Evolutionary conservation across 2,113 vertebrate genomes (phyloP), one percentile per base, ranked within the genome.

Genomic region (Mus pahari): DNA sequence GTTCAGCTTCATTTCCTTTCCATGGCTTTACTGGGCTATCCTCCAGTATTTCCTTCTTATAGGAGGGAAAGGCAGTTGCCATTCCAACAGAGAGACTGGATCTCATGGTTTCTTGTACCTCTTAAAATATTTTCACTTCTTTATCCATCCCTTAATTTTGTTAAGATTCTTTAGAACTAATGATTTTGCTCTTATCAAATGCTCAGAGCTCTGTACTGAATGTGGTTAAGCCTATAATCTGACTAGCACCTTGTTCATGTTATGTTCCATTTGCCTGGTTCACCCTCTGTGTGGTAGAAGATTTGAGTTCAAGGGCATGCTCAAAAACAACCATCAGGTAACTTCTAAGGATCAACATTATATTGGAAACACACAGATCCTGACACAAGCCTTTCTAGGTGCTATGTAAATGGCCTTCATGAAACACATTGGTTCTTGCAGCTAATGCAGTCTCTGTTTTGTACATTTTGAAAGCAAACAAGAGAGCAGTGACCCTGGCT

Each of bases 401-500:
- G 64, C 6, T 28, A 9, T 4, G 19, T 87, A 75, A 95, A 97
- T 96, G 70, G 45, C 91, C 96, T 92, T 33, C 36, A 91, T 95
- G 77, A 97, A 97, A 96, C 58, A 89, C 78, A 22, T 16, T 87
- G 66, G 11, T 48, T 96, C 42, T 82, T 58, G 19, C 95, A 94
- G 93, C 70, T 89, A 94, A 94, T 91, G 84, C 55, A 58, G 84
- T 96, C 96, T 74, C 79, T 39, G 87, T 50, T 94, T 95, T 39
- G 62, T 94, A 86, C 3, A 78, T 5, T 86, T 13, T 60, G n/a
- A 89, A 96, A 95, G 84, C 64, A 90, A 92, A 92, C 87, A 94
- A n/a, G 73, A 91, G 77, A 24, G 33, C 17, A 81, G 62, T 45
- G 77, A 96, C 55, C 17, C 78, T 93, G 36, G 71, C 64, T 81